A percentile compares a stretch with the other conserved stretches of the same genome.
These are phyloP conservation scores for Protodeltote pygarga DNA, from an alignment of 2,888 invertebrate genomes.

Conservation along the genomic window DNA sequence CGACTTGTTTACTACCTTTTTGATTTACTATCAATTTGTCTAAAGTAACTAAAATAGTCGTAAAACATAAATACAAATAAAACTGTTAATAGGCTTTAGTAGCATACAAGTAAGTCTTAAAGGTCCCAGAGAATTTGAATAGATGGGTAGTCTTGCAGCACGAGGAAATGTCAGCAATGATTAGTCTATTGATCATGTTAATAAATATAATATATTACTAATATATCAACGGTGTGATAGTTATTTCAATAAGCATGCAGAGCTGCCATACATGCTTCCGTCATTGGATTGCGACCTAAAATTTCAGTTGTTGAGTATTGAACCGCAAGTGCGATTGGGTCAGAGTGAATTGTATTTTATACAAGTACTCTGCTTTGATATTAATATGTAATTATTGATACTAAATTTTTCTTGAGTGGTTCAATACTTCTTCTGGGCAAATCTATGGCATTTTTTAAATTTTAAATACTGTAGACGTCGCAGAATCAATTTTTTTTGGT, in stretches of 20 bases:
- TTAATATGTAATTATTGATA: too few relatives aligned
- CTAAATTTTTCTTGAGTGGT: too few relatives aligned
- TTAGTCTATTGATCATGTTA: constrained; percentile 34
- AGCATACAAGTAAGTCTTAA: not conserved
- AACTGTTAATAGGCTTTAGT: not conserved
- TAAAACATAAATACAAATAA: not conserved
- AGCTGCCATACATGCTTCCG: constrained; percentile 9
- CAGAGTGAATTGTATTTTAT: constrained; percentile 11
- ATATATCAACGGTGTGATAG: constrained; percentile 13
- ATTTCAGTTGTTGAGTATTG: constrained; percentile 8
- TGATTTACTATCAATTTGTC: constrained; percentile 13
- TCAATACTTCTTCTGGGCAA: too few relatives aligned
- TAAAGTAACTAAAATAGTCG: too few relatives aligned
- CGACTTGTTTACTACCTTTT: constrained; percentile 6
- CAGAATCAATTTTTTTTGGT: too few relatives aligned
- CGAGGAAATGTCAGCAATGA: constrained; percentile 38
- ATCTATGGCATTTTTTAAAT: too few relatives aligned
- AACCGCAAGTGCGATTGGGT: constrained; percentile 18
- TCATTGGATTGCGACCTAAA: constrained; percentile 1
- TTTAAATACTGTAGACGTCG: too few relatives aligned
- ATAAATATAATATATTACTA: constrained; percentile 23
- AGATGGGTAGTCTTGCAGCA: constrained; percentile 6
- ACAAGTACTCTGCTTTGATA: too few relatives aligned
- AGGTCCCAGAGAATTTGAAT: constrained; percentile 1
- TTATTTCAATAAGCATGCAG: constrained; percentile 19